Base-by-base conservation (phyloP, 2,797 vertebrate species). In the Enteromius paludinosus region DNA sequence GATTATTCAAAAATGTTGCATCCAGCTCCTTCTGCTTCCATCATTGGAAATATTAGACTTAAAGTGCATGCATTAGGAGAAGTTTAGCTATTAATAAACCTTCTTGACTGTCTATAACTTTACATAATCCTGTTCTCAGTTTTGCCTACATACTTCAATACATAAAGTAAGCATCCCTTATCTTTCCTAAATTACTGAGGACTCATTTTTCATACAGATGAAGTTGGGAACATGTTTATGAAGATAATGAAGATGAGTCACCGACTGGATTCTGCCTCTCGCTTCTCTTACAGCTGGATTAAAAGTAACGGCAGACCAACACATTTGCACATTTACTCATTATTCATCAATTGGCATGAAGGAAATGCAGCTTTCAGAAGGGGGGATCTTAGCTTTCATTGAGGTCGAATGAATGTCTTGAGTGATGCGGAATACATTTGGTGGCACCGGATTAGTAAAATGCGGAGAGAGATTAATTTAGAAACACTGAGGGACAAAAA, bases 371-470 rank as follows among this genome's bases (percentile, higher is more conserved):
- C 73, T 35, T 73, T 84, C 61, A 66, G 65, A 68, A 28, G 28
- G 28, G 20, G 54, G 41, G 56, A 47, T 68, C 80, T 71, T 47
- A 72, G 75, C 80, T 87, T 83, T 87, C 65, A 85, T 43, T 84
- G 79, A 79, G 75, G 76, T 66, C 76, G 78, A 85, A 76, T 83
- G 77, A 73, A 75, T 76, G 76, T 84, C 74, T 82, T 78, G 68
- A 83, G 72, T 77, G 35, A 77, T 71, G 52, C 66, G 59, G 49
- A 80, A 80, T 74, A 45, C 71, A 79, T 79, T 82, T 68, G 41
- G 69, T 75, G 77, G 84, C n/a, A 33, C 35, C 15, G 70, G 84
- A 86, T 86, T 86, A 86, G 76, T 62, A 25, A 78, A 81, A 82
- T 66, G 81, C 52, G 12, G 47, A 68, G 30, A 70, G 77, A 72